Evolutionary conservation across 2,888 invertebrate species (phyloP).

Genomic region (Blastobasis adustella): DNA sequence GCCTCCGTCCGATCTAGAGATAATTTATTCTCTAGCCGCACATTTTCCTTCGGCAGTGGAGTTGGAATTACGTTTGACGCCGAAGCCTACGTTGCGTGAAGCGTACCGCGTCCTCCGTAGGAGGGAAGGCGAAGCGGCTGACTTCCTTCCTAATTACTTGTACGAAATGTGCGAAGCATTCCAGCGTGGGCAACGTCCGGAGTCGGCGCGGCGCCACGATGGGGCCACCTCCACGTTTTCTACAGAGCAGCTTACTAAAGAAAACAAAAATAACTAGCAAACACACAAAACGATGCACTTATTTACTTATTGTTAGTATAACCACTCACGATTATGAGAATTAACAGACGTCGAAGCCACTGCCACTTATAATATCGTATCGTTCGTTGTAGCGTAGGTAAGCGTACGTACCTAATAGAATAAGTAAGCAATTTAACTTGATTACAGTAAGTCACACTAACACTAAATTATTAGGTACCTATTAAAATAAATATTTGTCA

Average conservation of each 20-base stretch:
- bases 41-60: slow-evolving; percentile 65
- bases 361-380: too few relatives aligned
- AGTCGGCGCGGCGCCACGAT: slow-evolving; percentile 48
- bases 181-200: slow-evolving; percentile 55
- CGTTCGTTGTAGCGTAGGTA: too few relatives aligned
- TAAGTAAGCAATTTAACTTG: too few relatives aligned
- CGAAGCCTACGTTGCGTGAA: slow-evolving; percentile 63
- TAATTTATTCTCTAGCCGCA: slow-evolving; percentile 63
- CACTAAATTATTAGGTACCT: too few relatives aligned
- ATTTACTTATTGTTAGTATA: too few relatives aligned
- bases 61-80: slow-evolving; percentile 60
- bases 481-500: too few relatives aligned
- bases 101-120: slow-evolving; percentile 62
- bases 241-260: slow-evolving; percentile 31
- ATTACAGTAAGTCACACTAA: too few relatives aligned
- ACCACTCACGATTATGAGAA: too few relatives aligned
- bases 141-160: slow-evolving; percentile 65
- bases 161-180: slow-evolving; percentile 70
- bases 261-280: slow-evolving; percentile 17
- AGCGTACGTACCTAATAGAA: too few relatives aligned
- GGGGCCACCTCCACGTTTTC: slow-evolving; percentile 30
- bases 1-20: slow-evolving; percentile 65
- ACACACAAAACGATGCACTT: too few relatives aligned
- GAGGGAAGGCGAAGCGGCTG: slow-evolving; percentile 57
- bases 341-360: too few relatives aligned